Evolutionary conservation across 2,888 invertebrate genomes (phyloP).

Genomic region (Biston stratarius): DNA sequence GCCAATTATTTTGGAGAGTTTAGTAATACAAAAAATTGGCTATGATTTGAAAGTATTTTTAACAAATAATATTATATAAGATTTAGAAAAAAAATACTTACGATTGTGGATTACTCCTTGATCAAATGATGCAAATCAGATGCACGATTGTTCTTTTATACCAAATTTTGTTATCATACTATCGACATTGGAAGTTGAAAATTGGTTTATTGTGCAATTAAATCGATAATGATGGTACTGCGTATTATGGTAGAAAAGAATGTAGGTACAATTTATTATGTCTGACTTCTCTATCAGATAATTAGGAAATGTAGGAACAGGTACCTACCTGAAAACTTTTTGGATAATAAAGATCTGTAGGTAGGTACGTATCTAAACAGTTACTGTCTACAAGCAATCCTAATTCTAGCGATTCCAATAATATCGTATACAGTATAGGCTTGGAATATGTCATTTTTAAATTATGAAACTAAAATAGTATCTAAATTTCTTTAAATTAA

Average conservation of each 20-base stretch:
- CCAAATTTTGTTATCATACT: constrained; percentile 23
- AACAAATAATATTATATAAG: too few relatives aligned
- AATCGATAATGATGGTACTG: constrained; percentile 37
- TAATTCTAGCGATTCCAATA: too few relatives aligned
- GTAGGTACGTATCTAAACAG: background rate
- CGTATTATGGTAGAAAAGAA: constrained; percentile 22
- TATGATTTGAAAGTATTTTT: too few relatives aligned
- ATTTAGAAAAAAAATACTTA: constrained; percentile 11
- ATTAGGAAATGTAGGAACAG: background rate
- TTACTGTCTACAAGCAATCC: too few relatives aligned
- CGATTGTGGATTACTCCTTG: constrained; percentile 37
- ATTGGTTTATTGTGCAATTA: constrained; percentile 48
- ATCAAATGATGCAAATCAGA: constrained; percentile 32
- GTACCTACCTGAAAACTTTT: background rate
- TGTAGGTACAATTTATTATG: background rate
- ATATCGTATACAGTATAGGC: too few relatives aligned
- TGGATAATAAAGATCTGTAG: background rate
- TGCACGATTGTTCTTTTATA: constrained; percentile 37
- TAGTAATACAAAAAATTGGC: too few relatives aligned
- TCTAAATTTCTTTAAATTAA: too few relatives aligned
- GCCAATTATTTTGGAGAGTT: too few relatives aligned
- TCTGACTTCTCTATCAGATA: background rate
- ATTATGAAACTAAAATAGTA: too few relatives aligned
- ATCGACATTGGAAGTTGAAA: constrained; percentile 19
- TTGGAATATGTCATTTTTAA: too few relatives aligned